Evolutionary conservation across 2,888 invertebrate genomes (phyloP), one percentile per base, ranked within the genome.

Genomic region (Agapostemon virescens): DNA sequence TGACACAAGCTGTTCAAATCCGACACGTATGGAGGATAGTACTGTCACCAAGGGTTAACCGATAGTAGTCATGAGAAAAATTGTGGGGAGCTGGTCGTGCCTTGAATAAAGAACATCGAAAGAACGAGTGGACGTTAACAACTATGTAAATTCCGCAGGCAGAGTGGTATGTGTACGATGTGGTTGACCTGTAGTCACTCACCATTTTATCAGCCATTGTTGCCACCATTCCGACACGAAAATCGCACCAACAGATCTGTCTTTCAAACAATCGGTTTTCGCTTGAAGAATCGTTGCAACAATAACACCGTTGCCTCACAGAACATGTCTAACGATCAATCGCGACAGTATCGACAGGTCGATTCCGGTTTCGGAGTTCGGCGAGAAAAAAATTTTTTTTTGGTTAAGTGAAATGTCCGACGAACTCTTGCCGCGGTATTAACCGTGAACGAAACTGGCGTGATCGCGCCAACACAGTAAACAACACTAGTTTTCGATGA

Each of bases 151-250:
- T 82, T 84, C 79, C 78, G 70, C 42, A 69, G 75, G 61, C 77
- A 74, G 80, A 76, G 71, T 82, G 64, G 85, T 82, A 81, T 84
- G 79, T 87, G 81, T 87, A 84, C 69, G 86, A 88, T 87, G 88
- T 89, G 88, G 88, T 90, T 90, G 90, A 90, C 89, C 90, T 90
- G 90, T 87, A 88, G 86, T 88, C 86, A 82, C 88, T 88, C 86
- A 87, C 85, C 87, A 88, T 89, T 88, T 89, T 84, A 85, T 85
- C 86, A 88, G 87, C 86, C 90, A 90, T 88, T 90, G 89, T 87
- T 90, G 88, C 90, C 90, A 90, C 89, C 88, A 88, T 86, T 79
- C 58, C 69, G 81, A 79, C 86, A 81, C 73, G 77, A 87, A 88
- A 88, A 83, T 86, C 81, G 84, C 81, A 81, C 71, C 75, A 82